Percentiles rank a stretch among this genome's conserved stretches.
Evolutionary conservation across 2,888 invertebrate species (phyloP).

Genomic region (Calameuta pallipes): DNA sequence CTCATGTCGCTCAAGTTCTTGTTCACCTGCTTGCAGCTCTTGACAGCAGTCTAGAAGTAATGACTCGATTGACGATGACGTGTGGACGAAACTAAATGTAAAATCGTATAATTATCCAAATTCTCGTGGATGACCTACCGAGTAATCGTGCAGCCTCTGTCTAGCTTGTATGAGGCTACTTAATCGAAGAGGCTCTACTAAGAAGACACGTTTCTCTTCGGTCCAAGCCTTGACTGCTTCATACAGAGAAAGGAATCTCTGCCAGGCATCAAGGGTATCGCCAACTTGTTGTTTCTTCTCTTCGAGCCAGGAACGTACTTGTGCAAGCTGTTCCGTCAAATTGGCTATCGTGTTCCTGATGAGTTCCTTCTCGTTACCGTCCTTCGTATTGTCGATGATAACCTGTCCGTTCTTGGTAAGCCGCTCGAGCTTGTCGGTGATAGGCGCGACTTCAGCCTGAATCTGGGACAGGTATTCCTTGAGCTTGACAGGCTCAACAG

Average conservation of each 20-base stretch:
- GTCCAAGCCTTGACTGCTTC: conserved; percentile 87
- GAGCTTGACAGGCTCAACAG: conserved; percentile 80
- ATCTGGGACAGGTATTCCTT: conserved; percentile 83
- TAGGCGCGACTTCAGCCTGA: conserved; percentile 78
- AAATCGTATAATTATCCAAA: not conserved
- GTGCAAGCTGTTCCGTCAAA: conserved; percentile 81
- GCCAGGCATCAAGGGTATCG: conserved; percentile 89
- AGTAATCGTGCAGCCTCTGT: conserved; percentile 88
- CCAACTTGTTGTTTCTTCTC: conserved; percentile 86
- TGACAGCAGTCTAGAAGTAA: conserved; percentile 79
- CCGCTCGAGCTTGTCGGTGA: conserved; percentile 81
- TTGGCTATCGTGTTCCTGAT: conserved; percentile 81
- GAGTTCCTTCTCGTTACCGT: conserved; percentile 80
- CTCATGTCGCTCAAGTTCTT: conserved; percentile 93
- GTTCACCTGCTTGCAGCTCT: conserved; percentile 88
- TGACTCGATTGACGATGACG: not conserved
- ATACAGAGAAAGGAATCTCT: conserved; percentile 84
- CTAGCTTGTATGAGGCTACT: conserved; percentile 84
- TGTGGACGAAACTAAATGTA: not conserved
- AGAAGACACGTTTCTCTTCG: conserved; percentile 82
- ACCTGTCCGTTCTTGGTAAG: conserved; percentile 82
- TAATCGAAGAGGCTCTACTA: conserved; percentile 82
- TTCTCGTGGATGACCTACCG: conserved; percentile 69
- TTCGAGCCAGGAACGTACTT: conserved; percentile 83
- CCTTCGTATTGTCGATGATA: conserved; percentile 83